Evolutionary conservation across 1,140 invertebrate genomes (phyloP), one percentile per base, ranked within the genome.

Genomic region (Apis laboriosa): DNA sequence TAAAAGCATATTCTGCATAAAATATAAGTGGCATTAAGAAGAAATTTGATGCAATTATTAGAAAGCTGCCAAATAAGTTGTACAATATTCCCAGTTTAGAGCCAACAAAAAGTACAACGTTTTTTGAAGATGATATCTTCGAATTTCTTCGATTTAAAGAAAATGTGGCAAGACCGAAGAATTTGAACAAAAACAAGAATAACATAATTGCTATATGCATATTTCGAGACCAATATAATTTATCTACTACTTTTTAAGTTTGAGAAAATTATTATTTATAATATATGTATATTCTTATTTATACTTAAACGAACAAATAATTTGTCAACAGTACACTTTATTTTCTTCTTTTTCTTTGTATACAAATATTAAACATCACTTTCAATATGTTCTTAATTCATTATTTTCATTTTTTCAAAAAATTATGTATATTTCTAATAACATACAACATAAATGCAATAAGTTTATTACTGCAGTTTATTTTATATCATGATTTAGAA

Each of bases 131-230:
- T 21, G 19, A 70, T 19, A 66, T 80, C 9, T 61, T 68, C 15
- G n/a, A 13, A 5, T 3, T 7, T n/a, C 1, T n/a, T 13, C 8
- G 9, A 19, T 28, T 51, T 1, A 75, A 3, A 5, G 66, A 28
- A 49, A 89, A 72, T 2, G 88, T 80, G 8, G 85, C 87, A 3
- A 89, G 80, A 17, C 85, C 88, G 56, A 79, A 28, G 1, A 89
- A 21, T 51, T 89, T 89, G 64, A 83, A 89, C 9, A 77, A 79
- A 9, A 64, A 19, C 15, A 85, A 74, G 0, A 24, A 21, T 9
- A 63, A 34, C 0, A 43, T 34, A 9, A 53, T 15, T 11, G 13
- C 9, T 55, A 61, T 53, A 13, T 58, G 61, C 9, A 61, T 49
- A 51, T 28, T 15, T 34, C 34, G 17, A 55, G 58, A 2, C 17